Evolutionary conservation across 2,888 invertebrate genomes (phyloP).

Genomic region (Eudasyphora cyanicolor): DNA sequence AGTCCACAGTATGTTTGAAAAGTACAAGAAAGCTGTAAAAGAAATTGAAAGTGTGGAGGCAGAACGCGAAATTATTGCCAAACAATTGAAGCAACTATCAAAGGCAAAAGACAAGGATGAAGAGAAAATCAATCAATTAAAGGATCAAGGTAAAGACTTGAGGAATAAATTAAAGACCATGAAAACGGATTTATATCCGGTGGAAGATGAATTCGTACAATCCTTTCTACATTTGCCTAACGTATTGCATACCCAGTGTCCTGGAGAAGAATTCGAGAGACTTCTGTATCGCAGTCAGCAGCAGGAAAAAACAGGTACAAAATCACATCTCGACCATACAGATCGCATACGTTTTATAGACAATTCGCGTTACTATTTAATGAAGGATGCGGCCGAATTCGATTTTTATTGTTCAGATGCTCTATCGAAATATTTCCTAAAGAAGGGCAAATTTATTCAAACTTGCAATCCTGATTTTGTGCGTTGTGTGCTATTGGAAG

Average conservation of each 20-base stretch:
- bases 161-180: conserved; percentile 85
- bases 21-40: conserved; percentile 82
- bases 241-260: conserved; percentile 84
- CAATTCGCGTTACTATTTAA: conserved; percentile 83
- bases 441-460: conserved; percentile 82
- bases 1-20: conserved; percentile 83
- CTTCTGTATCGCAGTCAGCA: conserved; percentile 73
- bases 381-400: conserved; percentile 87
- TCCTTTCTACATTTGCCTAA: conserved; percentile 87
- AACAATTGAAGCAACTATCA: conserved; percentile 80
- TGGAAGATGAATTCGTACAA: conserved; percentile 86
- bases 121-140: conserved; percentile 80
- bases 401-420: conserved; percentile 81
- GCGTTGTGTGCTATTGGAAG: conserved; percentile 88
- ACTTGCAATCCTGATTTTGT: conserved; percentile 90
- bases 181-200: conserved; percentile 84
- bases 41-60: conserved; percentile 81
- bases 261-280: conserved; percentile 75
- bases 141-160: conserved; percentile 82
- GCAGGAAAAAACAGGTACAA: conserved; percentile 51
- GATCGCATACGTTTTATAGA: conserved; percentile 76
- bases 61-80: conserved; percentile 81
- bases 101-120: conserved; percentile 68
- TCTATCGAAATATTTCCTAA: conserved; percentile 75
- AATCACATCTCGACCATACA: conserved; percentile 76